Evolutionary conservation across 2,888 invertebrate species (phyloP).

Genomic region (Isoperla grammatica): DNA sequence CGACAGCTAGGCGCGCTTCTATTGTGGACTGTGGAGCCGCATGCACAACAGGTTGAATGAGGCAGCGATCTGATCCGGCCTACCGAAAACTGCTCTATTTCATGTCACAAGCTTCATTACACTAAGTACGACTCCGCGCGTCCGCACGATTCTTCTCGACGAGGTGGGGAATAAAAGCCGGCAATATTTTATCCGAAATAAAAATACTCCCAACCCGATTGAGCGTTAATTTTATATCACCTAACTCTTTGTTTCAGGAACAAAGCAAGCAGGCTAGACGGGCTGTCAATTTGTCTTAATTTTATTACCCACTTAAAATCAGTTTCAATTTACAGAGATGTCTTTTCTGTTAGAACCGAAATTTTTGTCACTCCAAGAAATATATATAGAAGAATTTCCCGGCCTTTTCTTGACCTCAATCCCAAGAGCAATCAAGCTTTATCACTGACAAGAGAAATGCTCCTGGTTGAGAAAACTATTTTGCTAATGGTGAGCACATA

Average conservation of each 20-base stretch:
- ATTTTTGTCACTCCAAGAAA: not conserved
- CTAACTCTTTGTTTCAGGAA: no score
- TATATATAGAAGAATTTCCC: no score
- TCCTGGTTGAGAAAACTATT: not conserved
- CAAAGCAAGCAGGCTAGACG: no score
- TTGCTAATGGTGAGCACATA: not conserved
- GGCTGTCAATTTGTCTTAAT: not conserved
- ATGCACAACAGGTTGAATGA: no score
- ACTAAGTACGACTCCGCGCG: not conserved
- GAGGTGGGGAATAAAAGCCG: no score
- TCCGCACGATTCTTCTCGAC: no score
- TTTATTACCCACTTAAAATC: not conserved
- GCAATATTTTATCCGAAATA: no score
- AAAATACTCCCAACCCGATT: no score
- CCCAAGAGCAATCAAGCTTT: not conserved
- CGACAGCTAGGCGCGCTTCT: not conserved
- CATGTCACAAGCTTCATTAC: slow-evolving; percentile 1
- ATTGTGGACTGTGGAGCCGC: not conserved
- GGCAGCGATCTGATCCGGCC: no score
- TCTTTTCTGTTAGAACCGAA: not conserved
- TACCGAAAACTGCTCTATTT: not conserved
- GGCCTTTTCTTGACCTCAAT: not conserved
- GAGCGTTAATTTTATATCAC: no score
- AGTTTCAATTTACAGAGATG: not conserved
- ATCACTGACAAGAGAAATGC: not conserved